These are phyloP conservation scores for Odocoileus virginianus DNA, from an alignment of 2,113 vertebrate genomes.

Conservation along the genomic window DNA sequence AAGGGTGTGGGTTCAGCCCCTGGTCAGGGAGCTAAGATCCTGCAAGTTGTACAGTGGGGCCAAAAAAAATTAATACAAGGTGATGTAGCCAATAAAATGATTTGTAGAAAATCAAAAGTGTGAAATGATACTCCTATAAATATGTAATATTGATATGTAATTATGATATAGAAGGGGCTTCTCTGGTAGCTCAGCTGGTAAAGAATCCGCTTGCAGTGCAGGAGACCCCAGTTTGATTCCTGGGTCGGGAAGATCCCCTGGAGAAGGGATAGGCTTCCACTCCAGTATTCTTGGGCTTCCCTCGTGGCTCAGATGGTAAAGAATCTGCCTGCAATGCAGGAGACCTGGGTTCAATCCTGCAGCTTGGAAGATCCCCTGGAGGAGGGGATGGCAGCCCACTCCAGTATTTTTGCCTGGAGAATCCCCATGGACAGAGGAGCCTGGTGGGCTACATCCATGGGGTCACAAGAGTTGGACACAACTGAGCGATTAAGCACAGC, in stretches of 20 bases:
- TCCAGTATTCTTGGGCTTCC: background rate
- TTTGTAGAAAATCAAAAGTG: background rate
- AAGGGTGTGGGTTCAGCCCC: background rate
- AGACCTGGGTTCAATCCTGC: fast-evolving
- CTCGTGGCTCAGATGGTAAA: background rate
- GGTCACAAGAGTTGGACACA: background rate
- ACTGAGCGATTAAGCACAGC: background rate
- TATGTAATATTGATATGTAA: background rate
- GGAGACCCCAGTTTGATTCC: background rate
- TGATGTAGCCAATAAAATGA: background rate
- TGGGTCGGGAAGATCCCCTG: background rate
- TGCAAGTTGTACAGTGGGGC: background rate
- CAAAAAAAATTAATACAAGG: background rate
- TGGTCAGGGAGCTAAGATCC: background rate
- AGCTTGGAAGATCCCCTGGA: background rate
- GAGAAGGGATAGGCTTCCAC: background rate
- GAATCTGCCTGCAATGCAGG: background rate
- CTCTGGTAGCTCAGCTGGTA: background rate
- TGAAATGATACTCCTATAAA: background rate
- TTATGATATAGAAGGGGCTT: background rate
- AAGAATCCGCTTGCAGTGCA: background rate
- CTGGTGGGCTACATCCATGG: background rate
- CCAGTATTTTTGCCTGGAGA: background rate
- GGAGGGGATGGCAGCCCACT: background rate
- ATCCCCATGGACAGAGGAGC: background rate